A percentile compares a stretch with the other conserved stretches of the same genome.
Conservation (phyloP, 2,797 vertebrate species). For the Schizothorax lantsangensis region DNA sequence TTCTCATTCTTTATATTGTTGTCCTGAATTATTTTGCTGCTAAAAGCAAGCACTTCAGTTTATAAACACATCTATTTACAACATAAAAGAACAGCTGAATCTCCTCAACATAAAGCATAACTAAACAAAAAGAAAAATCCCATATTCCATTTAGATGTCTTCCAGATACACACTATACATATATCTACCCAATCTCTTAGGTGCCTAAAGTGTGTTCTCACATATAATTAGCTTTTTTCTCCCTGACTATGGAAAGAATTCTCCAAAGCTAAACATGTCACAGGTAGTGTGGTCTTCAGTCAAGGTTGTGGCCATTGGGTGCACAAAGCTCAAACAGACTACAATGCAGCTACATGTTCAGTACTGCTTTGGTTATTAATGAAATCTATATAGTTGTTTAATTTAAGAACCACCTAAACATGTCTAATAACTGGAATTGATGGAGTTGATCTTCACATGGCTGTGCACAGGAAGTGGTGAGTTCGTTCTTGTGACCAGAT, state of each 20-base stretch:
- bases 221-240: not conserved
- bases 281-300: not conserved
- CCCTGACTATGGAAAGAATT: not conserved
- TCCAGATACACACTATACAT: not conserved
- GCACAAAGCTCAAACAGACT: not conserved
- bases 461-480: not conserved
- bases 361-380: constrained; percentile 6
- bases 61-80: constrained; percentile 46
- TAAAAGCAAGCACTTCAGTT: not conserved
- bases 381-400: not conserved
- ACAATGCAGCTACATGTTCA: not conserved
- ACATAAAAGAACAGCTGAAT: not conserved
- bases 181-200: not conserved
- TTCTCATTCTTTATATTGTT: not conserved
- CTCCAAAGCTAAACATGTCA: not conserved
- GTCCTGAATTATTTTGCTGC: not conserved
- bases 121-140: not conserved
- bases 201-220: not conserved
- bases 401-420: not conserved
- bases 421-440: not conserved
- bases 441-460: not conserved
- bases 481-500: not conserved
- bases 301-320: not conserved
- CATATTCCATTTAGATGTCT: not conserved
- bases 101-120: not conserved